Conservation (phyloP, 1,140 invertebrate genomes). For the Drosophila burlai region DNA sequence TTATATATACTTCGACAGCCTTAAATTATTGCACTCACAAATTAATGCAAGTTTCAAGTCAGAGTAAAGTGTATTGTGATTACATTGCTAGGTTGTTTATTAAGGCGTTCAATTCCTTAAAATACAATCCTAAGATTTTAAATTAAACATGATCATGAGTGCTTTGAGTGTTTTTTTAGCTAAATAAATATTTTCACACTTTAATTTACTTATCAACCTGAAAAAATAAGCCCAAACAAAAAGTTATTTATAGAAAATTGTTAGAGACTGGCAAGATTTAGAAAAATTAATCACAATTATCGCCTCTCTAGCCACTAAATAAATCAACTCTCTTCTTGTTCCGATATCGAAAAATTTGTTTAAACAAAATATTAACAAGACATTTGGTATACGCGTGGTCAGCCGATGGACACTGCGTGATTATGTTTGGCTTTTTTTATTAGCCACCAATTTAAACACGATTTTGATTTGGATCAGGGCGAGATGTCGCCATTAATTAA, state of each 20-base stretch:
- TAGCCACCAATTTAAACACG: neutral
- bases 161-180: neutral
- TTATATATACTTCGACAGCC: neutral
- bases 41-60: too few species aligned
- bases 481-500: constrained; percentile 10
- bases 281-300: constrained; percentile 23
- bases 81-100: too few species aligned
- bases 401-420: constrained; percentile 23
- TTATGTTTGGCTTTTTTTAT: constrained; percentile 10
- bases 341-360: neutral
- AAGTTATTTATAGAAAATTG: constrained; percentile 1
- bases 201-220: neutral
- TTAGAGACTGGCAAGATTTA: neutral
- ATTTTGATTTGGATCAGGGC: neutral
- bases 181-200: constrained; percentile 5
- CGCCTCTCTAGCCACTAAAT: neutral
- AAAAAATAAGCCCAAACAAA: neutral
- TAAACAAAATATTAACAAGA: neutral
- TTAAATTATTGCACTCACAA: neutral
- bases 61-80: too few species aligned
- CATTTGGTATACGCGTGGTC: constrained; percentile 4
- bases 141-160: neutral
- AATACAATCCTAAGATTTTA: too few species aligned
- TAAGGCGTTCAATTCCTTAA: too few species aligned
- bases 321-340: neutral